Base-by-base conservation (phyloP, 2,888 invertebrate species). In the Melanophora roralis region DNA sequence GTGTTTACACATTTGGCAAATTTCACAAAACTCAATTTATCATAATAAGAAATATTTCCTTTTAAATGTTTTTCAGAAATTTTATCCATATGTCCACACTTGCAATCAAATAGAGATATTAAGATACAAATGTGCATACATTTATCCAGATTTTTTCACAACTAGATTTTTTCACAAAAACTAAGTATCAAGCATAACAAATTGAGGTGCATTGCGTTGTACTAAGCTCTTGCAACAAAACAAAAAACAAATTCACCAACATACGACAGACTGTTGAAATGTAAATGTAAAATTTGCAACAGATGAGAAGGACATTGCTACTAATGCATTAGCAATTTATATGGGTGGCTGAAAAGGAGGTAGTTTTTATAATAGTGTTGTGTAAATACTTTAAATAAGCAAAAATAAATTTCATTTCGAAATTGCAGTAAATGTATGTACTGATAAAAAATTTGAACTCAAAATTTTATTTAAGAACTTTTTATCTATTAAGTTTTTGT, bases 141-240 rank as follows among this genome's bases (percentile, higher is more conserved):
- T 38, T 59, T 59, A 69, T 53, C 51, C 60, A 72, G 60, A 78
- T 72, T 67, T 27, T 6, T 34, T 67, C 45, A 69, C 53, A 72
- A 62, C 51, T 60, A 72, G 60, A 78, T 72, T 67, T 27, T 6
- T 34, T 67, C 45, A 59, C 65, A 72, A 72, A 60, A 72, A 72
- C 53, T 68, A n/a, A n/a, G n/a, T n/a, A 73, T 73, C 73, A 73
- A 78, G 68, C 72, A 73, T 32, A 68, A 74, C 78, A 74, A 78
- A 78, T 78, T 69, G 68, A 78, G 78, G 74, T 69, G 68, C 67
- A 59, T 60, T 65, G 49, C 38, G 36, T 78, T 62, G 3, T 6
- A 27, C 47, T 43, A 38, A 51, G n/a, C 23, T 36, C 27, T 16
- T 19, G 62, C 62, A 57, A 38, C 49, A 64, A 32, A 59, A 59